Percentiles rank a stretch among this genome's conserved stretches.
Evolutionary conservation across 2,797 vertebrate genomes (phyloP).

Genomic region (Nothura maculosa): DNA sequence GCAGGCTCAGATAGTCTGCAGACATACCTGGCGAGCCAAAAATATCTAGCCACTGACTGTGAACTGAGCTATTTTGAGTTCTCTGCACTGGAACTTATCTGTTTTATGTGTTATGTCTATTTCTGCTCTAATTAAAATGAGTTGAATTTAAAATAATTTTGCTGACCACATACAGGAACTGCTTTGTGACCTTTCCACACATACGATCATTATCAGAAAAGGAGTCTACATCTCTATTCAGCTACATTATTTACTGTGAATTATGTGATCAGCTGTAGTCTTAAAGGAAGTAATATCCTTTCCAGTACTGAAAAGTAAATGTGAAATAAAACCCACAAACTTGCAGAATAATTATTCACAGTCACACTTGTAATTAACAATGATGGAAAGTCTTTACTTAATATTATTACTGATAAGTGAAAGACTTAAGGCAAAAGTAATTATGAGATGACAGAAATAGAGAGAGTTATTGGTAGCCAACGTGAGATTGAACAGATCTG

Average conservation of each 20-base stretch:
- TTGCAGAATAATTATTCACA: slow-evolving; percentile 55
- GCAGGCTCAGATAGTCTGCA: not conserved
- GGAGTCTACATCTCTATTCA: not conserved
- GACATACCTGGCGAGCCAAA: not conserved
- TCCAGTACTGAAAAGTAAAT: not conserved
- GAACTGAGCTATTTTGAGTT: not conserved
- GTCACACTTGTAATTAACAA: slow-evolving; percentile 58
- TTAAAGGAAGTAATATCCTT: not conserved
- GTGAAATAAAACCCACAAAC: slow-evolving; percentile 35
- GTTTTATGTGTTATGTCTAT: not conserved
- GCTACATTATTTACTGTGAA: not conserved
- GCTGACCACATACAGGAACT: not conserved
- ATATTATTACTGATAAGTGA: slow-evolving; percentile 37
- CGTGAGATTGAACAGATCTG: slow-evolving; percentile 4
- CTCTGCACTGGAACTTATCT: not conserved
- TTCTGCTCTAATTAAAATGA: not conserved
- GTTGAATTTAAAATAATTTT: not conserved
- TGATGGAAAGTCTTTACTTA: slow-evolving; percentile 46
- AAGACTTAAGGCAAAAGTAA: slow-evolving; percentile 44
- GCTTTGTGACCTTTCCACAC: not conserved
- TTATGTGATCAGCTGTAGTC: not conserved
- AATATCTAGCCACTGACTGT: not conserved
- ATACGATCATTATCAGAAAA: not conserved
- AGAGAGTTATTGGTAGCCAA: slow-evolving; percentile 28
- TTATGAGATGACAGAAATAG: slow-evolving; percentile 46